phyloP scores from a whole-genome alignment of 1,140 invertebrate genomes.

The Neomicropteryx cornuta region DNA sequence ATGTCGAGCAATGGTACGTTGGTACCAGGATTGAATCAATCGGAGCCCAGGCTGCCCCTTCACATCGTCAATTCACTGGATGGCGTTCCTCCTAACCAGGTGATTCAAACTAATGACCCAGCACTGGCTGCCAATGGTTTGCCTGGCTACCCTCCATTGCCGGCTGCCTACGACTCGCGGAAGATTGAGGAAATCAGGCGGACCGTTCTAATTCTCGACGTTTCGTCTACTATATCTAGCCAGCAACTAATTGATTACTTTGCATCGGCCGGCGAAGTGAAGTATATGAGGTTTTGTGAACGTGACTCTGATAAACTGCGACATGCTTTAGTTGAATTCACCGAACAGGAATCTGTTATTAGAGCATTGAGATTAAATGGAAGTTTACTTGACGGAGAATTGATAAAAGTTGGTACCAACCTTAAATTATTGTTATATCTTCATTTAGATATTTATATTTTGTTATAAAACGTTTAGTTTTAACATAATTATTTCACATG shows the following conservation, averaged over 20 bases:
- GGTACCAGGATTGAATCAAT: slow-evolving; percentile 62
- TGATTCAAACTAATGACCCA: slow-evolving; percentile 87
- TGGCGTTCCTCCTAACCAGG: slow-evolving; percentile 69
- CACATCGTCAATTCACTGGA: slow-evolving; percentile 84
- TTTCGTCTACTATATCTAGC: slow-evolving; percentile 55
- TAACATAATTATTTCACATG: too few relatives aligned
- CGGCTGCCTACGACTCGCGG: slow-evolving; percentile 76
- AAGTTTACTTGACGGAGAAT: slow-evolving; percentile 50
- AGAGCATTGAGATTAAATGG: slow-evolving; percentile 84
- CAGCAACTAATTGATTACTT: slow-evolving; percentile 83
- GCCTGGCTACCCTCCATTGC: slow-evolving; percentile 85
- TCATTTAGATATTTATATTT: too few relatives aligned
- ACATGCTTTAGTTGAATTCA: slow-evolving; percentile 83
- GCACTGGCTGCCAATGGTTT: slow-evolving; percentile 72
- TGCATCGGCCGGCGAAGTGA: slow-evolving; percentile 79
- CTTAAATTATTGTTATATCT: too few relatives aligned
- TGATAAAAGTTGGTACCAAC: slow-evolving; percentile 36
- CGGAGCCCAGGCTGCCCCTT: slow-evolving; percentile 77
- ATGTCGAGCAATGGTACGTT: slow-evolving; percentile 78
- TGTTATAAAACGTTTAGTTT: too few relatives aligned
- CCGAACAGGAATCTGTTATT: slow-evolving; percentile 80
- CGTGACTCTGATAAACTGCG: slow-evolving; percentile 62
- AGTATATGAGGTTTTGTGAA: slow-evolving; percentile 87
- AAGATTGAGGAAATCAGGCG: slow-evolving; percentile 95
- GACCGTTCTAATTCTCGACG: slow-evolving; percentile 73